A percentile compares a stretch with the other conserved stretches of the same genome.
Evolutionary conservation across 2,797 vertebrate species (phyloP).

Genomic region (Bucorvus abyssinicus): DNA sequence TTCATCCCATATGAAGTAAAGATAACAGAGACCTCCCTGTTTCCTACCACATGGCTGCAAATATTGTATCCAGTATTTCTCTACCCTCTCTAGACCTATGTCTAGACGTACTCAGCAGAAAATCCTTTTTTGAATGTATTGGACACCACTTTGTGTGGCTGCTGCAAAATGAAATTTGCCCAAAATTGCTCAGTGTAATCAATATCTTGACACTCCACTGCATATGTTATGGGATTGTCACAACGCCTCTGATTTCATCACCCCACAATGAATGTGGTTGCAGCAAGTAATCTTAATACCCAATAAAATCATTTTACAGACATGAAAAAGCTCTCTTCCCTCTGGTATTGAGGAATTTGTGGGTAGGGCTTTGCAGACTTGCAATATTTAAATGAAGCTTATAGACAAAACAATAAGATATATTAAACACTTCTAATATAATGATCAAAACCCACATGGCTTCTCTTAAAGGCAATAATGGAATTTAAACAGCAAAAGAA

Average conservation of each 20-base stretch:
- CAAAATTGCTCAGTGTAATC: slow-evolving; percentile 62
- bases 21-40: slow-evolving; percentile 46
- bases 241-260: slow-evolving; percentile 63
- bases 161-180: slow-evolving; percentile 64
- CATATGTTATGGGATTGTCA: slow-evolving; percentile 32
- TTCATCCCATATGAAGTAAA: slow-evolving; percentile 47
- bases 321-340: slow-evolving; percentile 38
- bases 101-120: slow-evolving; percentile 58
- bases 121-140: slow-evolving; percentile 12
- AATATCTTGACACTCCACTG: slow-evolving; percentile 68
- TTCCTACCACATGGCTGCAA: slow-evolving; percentile 22
- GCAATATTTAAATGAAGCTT: slow-evolving; percentile 43
- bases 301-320: slow-evolving; percentile 58
- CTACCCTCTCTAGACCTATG: slow-evolving; percentile 43
- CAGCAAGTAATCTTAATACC: slow-evolving; percentile 53
- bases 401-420: slow-evolving; percentile 50
- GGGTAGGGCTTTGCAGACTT: slow-evolving; percentile 55
- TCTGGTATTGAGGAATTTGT: slow-evolving; percentile 52
- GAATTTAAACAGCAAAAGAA: slow-evolving; percentile 30
- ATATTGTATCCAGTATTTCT: slow-evolving; percentile 41
- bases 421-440: slow-evolving; percentile 25
- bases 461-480: not conserved
- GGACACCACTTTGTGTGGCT: slow-evolving; percentile 50
- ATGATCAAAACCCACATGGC: slow-evolving; percentile 4
- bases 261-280: slow-evolving; percentile 26